Evolutionary conservation across 1,140 invertebrate species (phyloP).

Genomic region (Hermatobates lingyangjiaoensis): DNA sequence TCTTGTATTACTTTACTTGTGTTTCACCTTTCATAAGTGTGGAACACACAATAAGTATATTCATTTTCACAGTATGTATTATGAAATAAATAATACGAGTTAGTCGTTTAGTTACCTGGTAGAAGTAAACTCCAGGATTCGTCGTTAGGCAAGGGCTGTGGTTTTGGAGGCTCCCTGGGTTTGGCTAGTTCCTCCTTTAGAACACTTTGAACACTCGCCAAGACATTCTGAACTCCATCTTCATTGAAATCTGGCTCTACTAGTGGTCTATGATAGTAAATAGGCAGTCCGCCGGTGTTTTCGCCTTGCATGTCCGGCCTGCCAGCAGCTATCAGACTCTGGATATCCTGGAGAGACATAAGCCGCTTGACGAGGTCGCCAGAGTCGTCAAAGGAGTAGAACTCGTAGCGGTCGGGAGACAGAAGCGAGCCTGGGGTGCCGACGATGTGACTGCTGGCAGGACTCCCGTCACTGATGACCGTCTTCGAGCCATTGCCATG

Average conservation of each 20-base stretch:
- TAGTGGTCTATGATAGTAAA: constrained; percentile 18
- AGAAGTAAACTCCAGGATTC: constrained; percentile 62
- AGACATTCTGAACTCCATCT: constrained; percentile 53
- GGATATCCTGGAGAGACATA: constrained; percentile 66
- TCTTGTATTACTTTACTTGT: too few species aligned
- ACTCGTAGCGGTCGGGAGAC: constrained; percentile 59
- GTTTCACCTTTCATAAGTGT: too few species aligned
- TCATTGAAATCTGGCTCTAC: constrained; percentile 21
- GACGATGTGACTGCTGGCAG: constrained; percentile 19
- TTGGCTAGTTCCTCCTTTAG: constrained; percentile 53
- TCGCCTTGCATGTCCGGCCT: constrained; percentile 32
- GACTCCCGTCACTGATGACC: constrained; percentile 36
- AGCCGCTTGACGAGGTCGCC: constrained; percentile 58
- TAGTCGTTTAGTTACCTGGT: too few species aligned
- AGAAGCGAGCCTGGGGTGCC: constrained; percentile 56
- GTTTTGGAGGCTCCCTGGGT: constrained; percentile 34
- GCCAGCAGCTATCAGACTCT: constrained; percentile 57
- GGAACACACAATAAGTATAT: too few species aligned
- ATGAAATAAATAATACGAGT: too few species aligned
- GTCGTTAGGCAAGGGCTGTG: constrained; percentile 29
- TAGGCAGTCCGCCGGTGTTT: constrained; percentile 18
- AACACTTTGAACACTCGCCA: constrained; percentile 61
- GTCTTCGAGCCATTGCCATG: constrained; percentile 30
- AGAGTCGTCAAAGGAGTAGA: constrained; percentile 62
- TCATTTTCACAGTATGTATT: too few species aligned